These are phyloP conservation scores for Clytia hemisphaerica DNA, from an alignment of 30 jellyfish, hydroid and myxozoan genomes.

Conservation along the genomic window DNA sequence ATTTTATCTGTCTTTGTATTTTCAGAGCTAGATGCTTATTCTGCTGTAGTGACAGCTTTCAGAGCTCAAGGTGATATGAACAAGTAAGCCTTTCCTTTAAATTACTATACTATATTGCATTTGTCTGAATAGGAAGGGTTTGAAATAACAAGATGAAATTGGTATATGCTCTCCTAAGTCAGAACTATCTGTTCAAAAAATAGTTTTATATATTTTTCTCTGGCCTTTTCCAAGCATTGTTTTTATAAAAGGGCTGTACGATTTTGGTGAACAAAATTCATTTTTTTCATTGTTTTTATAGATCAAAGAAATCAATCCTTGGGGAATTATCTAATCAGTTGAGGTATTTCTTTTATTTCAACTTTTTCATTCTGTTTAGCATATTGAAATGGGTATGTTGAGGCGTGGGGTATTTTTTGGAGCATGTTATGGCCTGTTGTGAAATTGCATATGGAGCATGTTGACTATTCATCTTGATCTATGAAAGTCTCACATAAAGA, in stretches of 20 bases:
- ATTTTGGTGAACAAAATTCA: not conserved
- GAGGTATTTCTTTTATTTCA: conserved; percentile 37
- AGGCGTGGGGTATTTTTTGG: no score
- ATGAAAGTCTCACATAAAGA: no score
- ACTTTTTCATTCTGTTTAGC: no score
- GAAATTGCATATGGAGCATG: no score
- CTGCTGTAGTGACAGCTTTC: conserved; percentile 91
- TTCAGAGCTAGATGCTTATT: conserved; percentile 90
- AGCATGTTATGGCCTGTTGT: no score
- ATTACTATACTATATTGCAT: not conserved
- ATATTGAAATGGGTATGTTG: no score
- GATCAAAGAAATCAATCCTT: conserved; percentile 72
- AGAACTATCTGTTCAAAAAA: no score
- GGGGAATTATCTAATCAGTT: conserved; percentile 66
- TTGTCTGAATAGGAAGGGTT: no score
- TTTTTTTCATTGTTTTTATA: conserved; percentile 1
- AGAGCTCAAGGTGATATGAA: conserved; percentile 96
- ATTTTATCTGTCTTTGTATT: not conserved
- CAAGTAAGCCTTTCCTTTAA: conserved; percentile 36
- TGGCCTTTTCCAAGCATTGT: not conserved
- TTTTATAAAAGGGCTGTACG: not conserved
- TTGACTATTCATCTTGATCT: no score
- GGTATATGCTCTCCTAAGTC: not conserved
- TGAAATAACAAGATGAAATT: no score
- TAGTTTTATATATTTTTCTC: not conserved